Evolutionary conservation across 2,888 invertebrate genomes (phyloP).

Genomic region (Dynastes grantii): DNA sequence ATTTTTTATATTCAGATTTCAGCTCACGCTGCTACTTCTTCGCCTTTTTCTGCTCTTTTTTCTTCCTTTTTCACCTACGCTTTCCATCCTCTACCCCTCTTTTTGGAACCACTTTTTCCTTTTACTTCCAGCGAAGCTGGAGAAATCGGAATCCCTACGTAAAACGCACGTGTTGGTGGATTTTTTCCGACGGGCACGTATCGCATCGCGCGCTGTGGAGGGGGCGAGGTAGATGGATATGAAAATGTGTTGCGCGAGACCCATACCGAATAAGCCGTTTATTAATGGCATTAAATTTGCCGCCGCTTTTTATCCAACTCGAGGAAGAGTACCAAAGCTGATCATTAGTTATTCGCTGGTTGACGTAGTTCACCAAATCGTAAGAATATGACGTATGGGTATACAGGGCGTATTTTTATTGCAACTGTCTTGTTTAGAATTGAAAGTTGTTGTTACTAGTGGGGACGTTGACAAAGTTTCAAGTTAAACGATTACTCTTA

Average conservation of each 20-base stretch:
- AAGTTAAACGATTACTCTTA: not conserved
- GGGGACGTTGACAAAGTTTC: not conserved
- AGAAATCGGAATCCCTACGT: no score
- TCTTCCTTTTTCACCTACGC: conserved; percentile 14
- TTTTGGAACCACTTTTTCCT: not conserved
- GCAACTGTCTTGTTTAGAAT: no score
- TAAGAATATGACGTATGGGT: conserved; percentile 18
- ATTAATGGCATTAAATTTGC: conserved; percentile 47
- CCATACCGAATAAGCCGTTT: conserved; percentile 49
- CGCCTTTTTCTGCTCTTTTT: conserved; percentile 27
- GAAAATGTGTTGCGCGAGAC: conserved; percentile 49
- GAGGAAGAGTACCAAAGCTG: conserved; percentile 7
- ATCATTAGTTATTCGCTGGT: conserved; percentile 39
- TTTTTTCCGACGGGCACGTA: conserved; percentile 37
- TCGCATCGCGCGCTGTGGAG: not conserved
- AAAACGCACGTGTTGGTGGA: conserved; percentile 47
- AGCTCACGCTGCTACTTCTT: conserved; percentile 18
- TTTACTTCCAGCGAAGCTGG: not conserved
- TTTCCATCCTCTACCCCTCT: not conserved
- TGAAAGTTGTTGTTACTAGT: not conserved
- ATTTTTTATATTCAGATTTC: conserved; percentile 53
- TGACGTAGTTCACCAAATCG: conserved; percentile 38
- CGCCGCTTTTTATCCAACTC: conserved; percentile 33
- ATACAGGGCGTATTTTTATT: no score
- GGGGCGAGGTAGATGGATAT: conserved; percentile 24